Conservation (phyloP, 1,140 invertebrate species). For the Psix sp. region DNA sequence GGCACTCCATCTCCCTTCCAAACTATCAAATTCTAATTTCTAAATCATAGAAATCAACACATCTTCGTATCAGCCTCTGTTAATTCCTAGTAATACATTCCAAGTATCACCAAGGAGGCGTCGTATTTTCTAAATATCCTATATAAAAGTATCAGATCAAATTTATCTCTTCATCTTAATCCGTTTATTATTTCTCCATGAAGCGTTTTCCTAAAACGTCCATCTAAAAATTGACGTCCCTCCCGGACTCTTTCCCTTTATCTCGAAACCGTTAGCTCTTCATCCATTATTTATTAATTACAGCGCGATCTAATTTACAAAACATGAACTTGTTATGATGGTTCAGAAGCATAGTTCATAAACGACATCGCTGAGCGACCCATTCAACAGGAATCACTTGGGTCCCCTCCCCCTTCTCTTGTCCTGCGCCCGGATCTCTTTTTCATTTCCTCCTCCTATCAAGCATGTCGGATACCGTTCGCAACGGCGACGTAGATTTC, state of each 20-base stretch:
- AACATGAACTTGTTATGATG: slow-evolving; percentile 35
- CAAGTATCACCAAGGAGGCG: too few relatives aligned
- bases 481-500: slow-evolving; percentile 29
- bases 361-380: slow-evolving; percentile 8
- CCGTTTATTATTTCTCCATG: too few relatives aligned
- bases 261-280: slow-evolving; percentile 17
- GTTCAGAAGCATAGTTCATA: slow-evolving; percentile 9
- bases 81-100: too few relatives aligned
- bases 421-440: slow-evolving; percentile 3
- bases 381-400: slow-evolving; percentile 19
- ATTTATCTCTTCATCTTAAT: too few relatives aligned
- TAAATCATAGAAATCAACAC: too few relatives aligned
- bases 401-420: not conserved
- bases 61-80: too few relatives aligned
- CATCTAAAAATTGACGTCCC: too few relatives aligned
- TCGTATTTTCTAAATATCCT: too few relatives aligned
- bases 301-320: slow-evolving; percentile 11
- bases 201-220: too few relatives aligned
- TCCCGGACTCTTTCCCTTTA: slow-evolving; percentile 5
- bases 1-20: too few relatives aligned
- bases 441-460: slow-evolving; percentile 28
- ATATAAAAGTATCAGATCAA: too few relatives aligned
- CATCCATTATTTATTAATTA: slow-evolving; percentile 34
- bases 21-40: too few relatives aligned
- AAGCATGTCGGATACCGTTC: slow-evolving; percentile 50